phyloP scores from a whole-genome alignment of 2,888 invertebrate genomes.

The Cotesia congregata region DNA sequence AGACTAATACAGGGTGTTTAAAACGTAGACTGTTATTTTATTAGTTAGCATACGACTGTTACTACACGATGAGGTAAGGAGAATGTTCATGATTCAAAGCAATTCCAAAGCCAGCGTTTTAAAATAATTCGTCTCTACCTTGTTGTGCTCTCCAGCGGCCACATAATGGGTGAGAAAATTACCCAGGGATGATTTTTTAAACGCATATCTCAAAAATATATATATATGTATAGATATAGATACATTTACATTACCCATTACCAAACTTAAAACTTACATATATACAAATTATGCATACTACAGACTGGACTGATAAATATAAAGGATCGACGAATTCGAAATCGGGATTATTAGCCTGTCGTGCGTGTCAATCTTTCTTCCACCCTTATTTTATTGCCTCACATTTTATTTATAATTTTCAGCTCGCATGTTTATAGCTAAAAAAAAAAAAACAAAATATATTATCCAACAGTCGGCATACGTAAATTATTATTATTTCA shows the following conservation, averaged over 20 bases:
- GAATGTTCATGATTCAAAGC: constrained; percentile 6
- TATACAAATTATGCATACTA: constrained; percentile 1
- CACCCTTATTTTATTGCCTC: constrained; percentile 7
- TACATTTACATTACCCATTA: too few species aligned
- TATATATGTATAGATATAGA: background rate
- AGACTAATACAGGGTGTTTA: background rate
- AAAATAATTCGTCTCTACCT: background rate
- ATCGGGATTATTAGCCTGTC: constrained; percentile 39
- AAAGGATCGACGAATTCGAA: constrained; percentile 23
- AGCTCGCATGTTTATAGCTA: constrained; percentile 26
- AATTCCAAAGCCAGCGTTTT: constrained; percentile 20
- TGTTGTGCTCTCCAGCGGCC: background rate
- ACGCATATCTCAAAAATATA: constrained; percentile 11
- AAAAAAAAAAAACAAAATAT: constrained; percentile 19
- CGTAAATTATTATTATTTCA: constrained; percentile 33
- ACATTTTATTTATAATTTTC: constrained; percentile 6
- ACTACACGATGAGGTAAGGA: background rate
- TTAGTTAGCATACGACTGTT: background rate
- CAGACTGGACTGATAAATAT: background rate
- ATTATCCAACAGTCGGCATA: constrained; percentile 23
- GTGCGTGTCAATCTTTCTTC: constrained; percentile 35
- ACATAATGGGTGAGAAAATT: constrained; percentile 37
- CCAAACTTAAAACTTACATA: background rate
- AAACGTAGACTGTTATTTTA: background rate
- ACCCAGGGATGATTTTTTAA: constrained; percentile 31